Base-by-base conservation (phyloP, 2,888 invertebrate genomes). In the Endotricha flammealis region DNA sequence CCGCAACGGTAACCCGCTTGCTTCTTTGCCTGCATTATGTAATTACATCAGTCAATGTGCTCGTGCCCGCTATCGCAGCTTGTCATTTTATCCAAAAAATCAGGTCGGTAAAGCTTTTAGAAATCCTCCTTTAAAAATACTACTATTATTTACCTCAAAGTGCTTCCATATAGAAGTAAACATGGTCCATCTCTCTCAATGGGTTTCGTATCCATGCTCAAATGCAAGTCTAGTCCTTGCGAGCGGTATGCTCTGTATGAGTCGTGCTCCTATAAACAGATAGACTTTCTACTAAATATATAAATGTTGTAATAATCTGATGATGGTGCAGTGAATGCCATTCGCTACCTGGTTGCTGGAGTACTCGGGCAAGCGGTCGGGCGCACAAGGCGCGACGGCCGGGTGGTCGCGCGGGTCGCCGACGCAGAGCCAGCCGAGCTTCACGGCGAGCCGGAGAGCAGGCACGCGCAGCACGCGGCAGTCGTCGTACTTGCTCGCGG, bases 401-500 rank as follows among this genome's bases (percentile, higher is more conserved):
- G 97, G 97, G 80, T 99, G 99, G 80, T 99, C 99, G 59, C 97
- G 93, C 0, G 97, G 93, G 81, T 98, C 96, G 0, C 96, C 98
- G 30, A 94, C 86, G 66, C 98, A 97, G 39, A 92, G 89, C 99
- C 98, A 99, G 52, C 93, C 91, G 50, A 98, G 83, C 65, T 95
- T 94, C 8, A 95, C 90, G 9, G 91, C 91, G 32, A 98, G 87
- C 52, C 94, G 93, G 27, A 99, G 88, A 60, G 94, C 93, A 0
- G 99, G 99, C 51, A 99, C 88, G 64, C 97, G 95, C 20, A 99
- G 79, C 47, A 99, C 89, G 33, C 96, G 92, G 65, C 98, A 98
- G 79, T 99, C 99, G 77, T 99, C 99, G 82, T 99, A 99, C 73
- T 99, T 98, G 42, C 98, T 98, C 0, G 99, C 99, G 0, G 99